phyloP scores from a whole-genome alignment of 2,113 vertebrate species.

The Thomomys bottae region DNA sequence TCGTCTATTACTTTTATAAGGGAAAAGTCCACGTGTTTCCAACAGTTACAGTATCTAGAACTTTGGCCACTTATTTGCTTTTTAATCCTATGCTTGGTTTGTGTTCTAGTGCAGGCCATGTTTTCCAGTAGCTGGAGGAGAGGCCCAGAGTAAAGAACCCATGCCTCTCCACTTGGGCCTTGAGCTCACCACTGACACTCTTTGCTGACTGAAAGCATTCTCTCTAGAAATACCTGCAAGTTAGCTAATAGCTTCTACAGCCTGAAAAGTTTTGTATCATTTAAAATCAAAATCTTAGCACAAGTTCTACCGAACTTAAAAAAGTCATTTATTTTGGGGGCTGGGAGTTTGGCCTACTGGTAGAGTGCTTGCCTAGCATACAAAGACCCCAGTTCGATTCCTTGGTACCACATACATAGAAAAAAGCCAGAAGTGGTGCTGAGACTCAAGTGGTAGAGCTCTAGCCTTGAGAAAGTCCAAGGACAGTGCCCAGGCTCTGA shows the following conservation, averaged over 20 bases:
- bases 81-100: not conserved
- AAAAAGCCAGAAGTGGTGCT: too few species aligned
- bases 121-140: not conserved
- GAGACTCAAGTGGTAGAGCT: too few species aligned
- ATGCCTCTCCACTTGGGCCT: not conserved
- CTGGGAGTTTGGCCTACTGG: too few species aligned
- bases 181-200: not conserved
- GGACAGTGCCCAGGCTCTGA: too few species aligned
- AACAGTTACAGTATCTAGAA: not conserved
- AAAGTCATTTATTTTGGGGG: constrained; percentile 32
- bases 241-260: not conserved
- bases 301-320: not conserved
- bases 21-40: not conserved
- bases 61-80: not conserved
- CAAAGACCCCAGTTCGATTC: too few species aligned
- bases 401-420: too few species aligned
- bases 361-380: too few species aligned
- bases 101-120: not conserved
- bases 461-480: too few species aligned
- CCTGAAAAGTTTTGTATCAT: not conserved
- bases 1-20: not conserved
- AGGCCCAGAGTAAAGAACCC: too few species aligned
- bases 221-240: constrained; percentile 17
- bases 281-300: constrained; percentile 13
- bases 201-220: constrained; percentile 6